phyloP scores from a whole-genome alignment of 2,888 invertebrate genomes.

The Drosophila setosimentum region DNA sequence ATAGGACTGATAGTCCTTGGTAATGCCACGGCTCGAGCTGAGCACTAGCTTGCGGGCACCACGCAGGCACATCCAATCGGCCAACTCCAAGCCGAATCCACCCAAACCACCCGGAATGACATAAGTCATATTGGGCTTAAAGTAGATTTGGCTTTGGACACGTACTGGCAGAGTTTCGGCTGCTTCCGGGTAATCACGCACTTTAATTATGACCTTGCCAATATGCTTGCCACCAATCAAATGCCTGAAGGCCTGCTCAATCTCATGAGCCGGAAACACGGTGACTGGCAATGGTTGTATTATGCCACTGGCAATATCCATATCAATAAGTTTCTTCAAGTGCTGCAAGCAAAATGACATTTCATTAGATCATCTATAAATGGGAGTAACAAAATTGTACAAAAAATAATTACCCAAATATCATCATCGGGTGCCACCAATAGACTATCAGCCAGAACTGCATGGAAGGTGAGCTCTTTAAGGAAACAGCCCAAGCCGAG shows the following conservation, averaged over 20 bases:
- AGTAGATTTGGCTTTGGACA: conserved; percentile 79
- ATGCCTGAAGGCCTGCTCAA: conserved; percentile 90
- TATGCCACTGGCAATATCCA: conserved; percentile 89
- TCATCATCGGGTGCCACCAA: conserved; percentile 86
- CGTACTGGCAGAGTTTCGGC: conserved; percentile 76
- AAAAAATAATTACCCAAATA: conserved; percentile 61
- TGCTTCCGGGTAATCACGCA: conserved; percentile 75
- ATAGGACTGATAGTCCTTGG: conserved; percentile 92
- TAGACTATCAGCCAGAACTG: conserved; percentile 91
- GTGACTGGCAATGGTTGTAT: conserved; percentile 89
- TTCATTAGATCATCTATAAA: not conserved
- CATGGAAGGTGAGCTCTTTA: conserved; percentile 91
- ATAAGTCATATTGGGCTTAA: conserved; percentile 85
- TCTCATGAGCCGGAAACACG: conserved; percentile 88
- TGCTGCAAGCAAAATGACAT: conserved; percentile 51
- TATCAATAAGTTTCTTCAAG: conserved; percentile 87
- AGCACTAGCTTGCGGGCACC: conserved; percentile 92
- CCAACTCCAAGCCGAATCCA: conserved; percentile 95
- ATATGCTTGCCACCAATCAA: conserved; percentile 91
- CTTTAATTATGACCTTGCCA: conserved; percentile 88
- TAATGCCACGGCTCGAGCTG: conserved; percentile 92
- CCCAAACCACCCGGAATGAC: conserved; percentile 93
- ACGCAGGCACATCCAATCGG: conserved; percentile 93
- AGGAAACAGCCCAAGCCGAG: conserved; percentile 89
- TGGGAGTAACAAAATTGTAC: not conserved